Conservation (phyloP, 2,113 vertebrate genomes). For the Sinocyclocheilus maitianheensis region DNA sequence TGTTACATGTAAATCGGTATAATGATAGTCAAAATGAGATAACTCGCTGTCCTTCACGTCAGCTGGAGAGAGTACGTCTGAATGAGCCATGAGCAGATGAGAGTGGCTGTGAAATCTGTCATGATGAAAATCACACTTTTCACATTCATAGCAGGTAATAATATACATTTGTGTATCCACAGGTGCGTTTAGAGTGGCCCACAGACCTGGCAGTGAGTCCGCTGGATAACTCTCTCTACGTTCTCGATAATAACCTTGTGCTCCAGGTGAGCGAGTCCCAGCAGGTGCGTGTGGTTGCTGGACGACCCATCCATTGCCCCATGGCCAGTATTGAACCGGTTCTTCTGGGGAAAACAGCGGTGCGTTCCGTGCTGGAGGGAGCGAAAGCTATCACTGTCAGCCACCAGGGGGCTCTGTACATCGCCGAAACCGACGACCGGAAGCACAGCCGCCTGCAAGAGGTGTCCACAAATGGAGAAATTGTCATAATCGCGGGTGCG, state of each 20-base stretch:
- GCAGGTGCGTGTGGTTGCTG: constrained; percentile 90
- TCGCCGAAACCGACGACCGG: constrained; percentile 94
- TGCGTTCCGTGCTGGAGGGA: constrained; percentile 89
- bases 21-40: background rate
- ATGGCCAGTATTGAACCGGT: constrained; percentile 91
- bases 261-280: constrained; percentile 90
- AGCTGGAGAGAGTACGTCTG: background rate
- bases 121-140: constrained; percentile 3
- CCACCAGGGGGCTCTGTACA: constrained; percentile 90
- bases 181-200: constrained; percentile 97
- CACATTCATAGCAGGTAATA: background rate
- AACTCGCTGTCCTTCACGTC: background rate
- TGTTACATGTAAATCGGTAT: background rate
- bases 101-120: background rate
- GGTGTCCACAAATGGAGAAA: constrained; percentile 95
- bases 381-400: constrained; percentile 92
- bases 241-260: constrained; percentile 98
- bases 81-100: background rate
- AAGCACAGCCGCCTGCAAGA: constrained; percentile 96
- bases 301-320: constrained; percentile 96
- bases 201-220: constrained; percentile 95
- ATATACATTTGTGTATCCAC: constrained; percentile 44
- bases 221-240: constrained; percentile 93
- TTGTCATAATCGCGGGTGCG: constrained; percentile 88
- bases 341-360: constrained; percentile 88